These are phyloP conservation scores for Corapipo altera DNA, from an alignment of 2,113 vertebrate genomes.

Conservation along the genomic window DNA sequence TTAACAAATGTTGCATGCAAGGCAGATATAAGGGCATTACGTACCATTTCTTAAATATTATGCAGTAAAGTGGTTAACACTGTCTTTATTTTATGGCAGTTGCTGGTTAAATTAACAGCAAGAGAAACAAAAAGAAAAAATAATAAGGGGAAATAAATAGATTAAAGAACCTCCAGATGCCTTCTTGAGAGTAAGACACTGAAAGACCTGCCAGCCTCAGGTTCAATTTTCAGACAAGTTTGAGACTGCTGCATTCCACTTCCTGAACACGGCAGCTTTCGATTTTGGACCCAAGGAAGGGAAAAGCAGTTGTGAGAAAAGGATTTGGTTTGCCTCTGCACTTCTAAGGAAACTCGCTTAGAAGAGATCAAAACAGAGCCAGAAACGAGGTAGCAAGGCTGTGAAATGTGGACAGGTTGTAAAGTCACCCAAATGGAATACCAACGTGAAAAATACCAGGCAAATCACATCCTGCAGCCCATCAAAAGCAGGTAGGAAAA, in stretches of 20 bases:
- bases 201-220: neutral
- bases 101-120: neutral
- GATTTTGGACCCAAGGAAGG: neutral
- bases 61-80: neutral
- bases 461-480: neutral
- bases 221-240: slow-evolving; percentile 1
- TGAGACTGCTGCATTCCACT: slow-evolving; percentile 6
- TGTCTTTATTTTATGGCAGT: neutral
- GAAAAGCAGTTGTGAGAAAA: neutral
- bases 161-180: neutral
- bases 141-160: neutral
- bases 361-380: neutral
- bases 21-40: neutral
- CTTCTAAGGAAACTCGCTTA: neutral
- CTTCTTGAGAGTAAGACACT: neutral
- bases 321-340: neutral
- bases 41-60: neutral
- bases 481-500: neutral
- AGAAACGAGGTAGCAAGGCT: neutral
- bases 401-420: neutral
- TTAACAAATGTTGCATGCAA: neutral
- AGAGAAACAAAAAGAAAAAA: neutral
- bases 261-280: neutral
- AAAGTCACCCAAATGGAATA: neutral
- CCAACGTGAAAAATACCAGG: neutral